A percentile compares a stretch with the other conserved stretches of the same genome.
These are phyloP conservation scores for Alaudala cheleensis DNA, from an alignment of 2,113 vertebrate species.

Conservation along the genomic window DNA sequence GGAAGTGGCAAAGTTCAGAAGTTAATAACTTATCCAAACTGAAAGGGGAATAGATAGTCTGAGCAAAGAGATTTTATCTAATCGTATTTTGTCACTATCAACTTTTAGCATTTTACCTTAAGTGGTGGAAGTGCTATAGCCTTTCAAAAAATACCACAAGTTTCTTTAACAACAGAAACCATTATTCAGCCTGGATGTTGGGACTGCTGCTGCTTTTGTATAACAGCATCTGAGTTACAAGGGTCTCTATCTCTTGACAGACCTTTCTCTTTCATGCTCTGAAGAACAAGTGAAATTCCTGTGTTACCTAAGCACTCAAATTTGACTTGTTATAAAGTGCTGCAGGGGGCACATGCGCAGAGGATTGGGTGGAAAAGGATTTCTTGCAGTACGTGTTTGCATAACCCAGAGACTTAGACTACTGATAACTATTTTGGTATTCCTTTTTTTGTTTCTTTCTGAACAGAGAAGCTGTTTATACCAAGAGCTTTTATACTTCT, in stretches of 20 bases:
- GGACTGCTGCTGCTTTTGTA: neutral
- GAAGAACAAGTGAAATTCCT: neutral
- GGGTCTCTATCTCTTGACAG: neutral
- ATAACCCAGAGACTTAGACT: neutral
- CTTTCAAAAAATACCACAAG: neutral
- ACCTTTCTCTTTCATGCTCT: neutral
- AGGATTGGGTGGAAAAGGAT: neutral
- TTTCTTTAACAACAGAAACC: neutral
- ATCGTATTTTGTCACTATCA: neutral
- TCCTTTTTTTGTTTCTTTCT: neutral
- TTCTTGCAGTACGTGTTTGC: neutral
- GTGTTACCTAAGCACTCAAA: neutral
- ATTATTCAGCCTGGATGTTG: neutral
- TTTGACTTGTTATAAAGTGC: neutral
- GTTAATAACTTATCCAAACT: neutral
- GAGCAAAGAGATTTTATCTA: neutral
- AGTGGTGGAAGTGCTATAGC: neutral
- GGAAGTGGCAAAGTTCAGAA: neutral
- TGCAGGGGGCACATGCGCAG: neutral
- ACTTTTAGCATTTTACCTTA: neutral
- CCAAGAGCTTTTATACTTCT: neutral
- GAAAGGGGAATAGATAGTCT: neutral
- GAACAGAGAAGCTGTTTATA: neutral
- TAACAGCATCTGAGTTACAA: neutral
- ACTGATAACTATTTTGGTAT: neutral